phyloP scores from a whole-genome alignment of 1,140 invertebrate genomes.

The Mylabris phalerata region DNA sequence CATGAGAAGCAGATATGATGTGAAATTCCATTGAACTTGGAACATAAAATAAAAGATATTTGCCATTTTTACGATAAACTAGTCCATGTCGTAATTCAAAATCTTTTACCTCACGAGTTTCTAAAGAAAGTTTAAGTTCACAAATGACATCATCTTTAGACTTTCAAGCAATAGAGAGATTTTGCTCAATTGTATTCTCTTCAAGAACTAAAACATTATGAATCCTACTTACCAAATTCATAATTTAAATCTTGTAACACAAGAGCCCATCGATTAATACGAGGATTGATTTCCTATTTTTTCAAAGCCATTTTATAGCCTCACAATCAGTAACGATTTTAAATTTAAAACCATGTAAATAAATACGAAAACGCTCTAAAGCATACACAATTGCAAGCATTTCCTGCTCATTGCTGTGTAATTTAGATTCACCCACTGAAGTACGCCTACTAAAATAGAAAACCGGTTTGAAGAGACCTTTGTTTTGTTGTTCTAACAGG shows the following conservation, averaged over 20 bases:
- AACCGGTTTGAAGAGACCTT: conserved; percentile 12
- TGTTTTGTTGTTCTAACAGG: conserved; percentile 18
- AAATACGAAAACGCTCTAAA: conserved; percentile 40
- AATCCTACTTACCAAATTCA: conserved; percentile 24
- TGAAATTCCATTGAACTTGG: neutral
- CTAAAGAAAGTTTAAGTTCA: neutral
- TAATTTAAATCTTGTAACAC: conserved; percentile 31
- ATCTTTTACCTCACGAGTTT: neutral
- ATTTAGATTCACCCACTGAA: conserved; percentile 3
- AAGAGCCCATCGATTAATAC: conserved; percentile 27
- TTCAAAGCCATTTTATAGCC: conserved; percentile 29
- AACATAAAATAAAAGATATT: neutral
- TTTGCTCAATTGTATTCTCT: neutral
- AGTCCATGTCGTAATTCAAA: conserved; percentile 1
- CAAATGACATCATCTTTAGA: neutral
- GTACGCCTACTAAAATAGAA: conserved; percentile 14
- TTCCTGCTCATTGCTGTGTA: conserved; percentile 28
- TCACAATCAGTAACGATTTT: conserved; percentile 39
- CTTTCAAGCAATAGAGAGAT: neutral
- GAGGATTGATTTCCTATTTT: conserved; percentile 33
- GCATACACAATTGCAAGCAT: conserved; percentile 37
- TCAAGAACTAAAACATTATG: conserved; percentile 2
- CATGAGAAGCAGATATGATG: neutral
- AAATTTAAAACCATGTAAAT: conserved; percentile 39
- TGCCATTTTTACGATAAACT: neutral